These are phyloP conservation scores for Bombus picipes DNA, from an alignment of 1,140 invertebrate species.

Conservation along the genomic window DNA sequence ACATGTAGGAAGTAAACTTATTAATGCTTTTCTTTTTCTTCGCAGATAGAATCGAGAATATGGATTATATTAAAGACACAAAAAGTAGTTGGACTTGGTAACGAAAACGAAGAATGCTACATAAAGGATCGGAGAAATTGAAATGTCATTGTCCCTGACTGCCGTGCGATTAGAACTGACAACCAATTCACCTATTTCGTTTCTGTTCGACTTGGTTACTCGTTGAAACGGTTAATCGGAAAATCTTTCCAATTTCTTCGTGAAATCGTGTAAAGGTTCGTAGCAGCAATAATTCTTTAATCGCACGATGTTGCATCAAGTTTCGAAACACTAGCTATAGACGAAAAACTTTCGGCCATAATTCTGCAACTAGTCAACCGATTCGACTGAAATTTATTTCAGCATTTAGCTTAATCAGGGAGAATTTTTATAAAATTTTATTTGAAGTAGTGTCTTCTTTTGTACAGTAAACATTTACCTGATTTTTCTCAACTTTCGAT, in stretches of 20 bases:
- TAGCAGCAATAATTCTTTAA: background rate
- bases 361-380: no score
- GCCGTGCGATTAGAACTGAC: slow-evolving; percentile 10
- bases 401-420: no score
- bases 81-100: background rate
- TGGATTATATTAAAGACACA: background rate
- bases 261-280: background rate
- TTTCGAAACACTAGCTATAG: background rate
- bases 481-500: no score
- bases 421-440: no score
- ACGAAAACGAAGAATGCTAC: slow-evolving; percentile 13
- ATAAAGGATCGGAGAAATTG: slow-evolving; percentile 25
- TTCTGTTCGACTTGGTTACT: background rate
- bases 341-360: no score
- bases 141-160: slow-evolving; percentile 14
- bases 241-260: slow-evolving; percentile 11
- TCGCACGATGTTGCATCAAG: background rate
- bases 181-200: slow-evolving; percentile 3
- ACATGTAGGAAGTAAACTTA: background rate
- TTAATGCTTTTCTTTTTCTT: background rate
- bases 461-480: no score
- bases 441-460: no score
- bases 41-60: background rate
- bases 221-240: slow-evolving; percentile 17
- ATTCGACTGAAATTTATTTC: no score